Percentiles rank a stretch among this genome's conserved stretches.
phyloP scores from a whole-genome alignment of 2,113 vertebrate genomes.

The Micronycteris hirsuta region DNA sequence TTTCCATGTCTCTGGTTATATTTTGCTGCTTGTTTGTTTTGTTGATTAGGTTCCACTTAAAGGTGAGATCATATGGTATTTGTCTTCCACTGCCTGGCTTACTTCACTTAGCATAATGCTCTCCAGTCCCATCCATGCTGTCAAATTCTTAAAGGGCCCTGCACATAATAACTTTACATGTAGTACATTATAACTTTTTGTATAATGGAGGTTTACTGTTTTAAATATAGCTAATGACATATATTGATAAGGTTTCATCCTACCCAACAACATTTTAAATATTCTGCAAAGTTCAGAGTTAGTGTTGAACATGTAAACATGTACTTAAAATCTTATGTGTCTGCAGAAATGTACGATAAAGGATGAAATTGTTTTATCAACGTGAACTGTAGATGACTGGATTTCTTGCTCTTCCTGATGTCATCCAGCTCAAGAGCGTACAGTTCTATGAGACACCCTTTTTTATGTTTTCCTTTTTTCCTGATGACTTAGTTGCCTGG shows the following conservation, averaged over 20 bases:
- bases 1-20: too few relatives aligned
- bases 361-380: background rate
- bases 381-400: background rate
- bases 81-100: too few relatives aligned
- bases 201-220: background rate
- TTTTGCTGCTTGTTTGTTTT: too few relatives aligned
- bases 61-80: too few relatives aligned
- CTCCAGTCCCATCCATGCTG: too few relatives aligned
- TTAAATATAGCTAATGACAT: background rate
- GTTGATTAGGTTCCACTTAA: too few relatives aligned
- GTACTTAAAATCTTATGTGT: background rate
- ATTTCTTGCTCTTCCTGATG: background rate
- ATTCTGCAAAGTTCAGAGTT: background rate
- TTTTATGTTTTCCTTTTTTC: background rate
- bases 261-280: background rate
- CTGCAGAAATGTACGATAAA: background rate
- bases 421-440: background rate
- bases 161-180: background rate
- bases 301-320: background rate
- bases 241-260: background rate
- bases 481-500: background rate
- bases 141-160: background rate
- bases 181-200: background rate
- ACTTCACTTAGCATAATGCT: too few relatives aligned
- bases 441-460: background rate